Conservation (phyloP, 2,797 vertebrate genomes). For the Cuniculus paca region DNA sequence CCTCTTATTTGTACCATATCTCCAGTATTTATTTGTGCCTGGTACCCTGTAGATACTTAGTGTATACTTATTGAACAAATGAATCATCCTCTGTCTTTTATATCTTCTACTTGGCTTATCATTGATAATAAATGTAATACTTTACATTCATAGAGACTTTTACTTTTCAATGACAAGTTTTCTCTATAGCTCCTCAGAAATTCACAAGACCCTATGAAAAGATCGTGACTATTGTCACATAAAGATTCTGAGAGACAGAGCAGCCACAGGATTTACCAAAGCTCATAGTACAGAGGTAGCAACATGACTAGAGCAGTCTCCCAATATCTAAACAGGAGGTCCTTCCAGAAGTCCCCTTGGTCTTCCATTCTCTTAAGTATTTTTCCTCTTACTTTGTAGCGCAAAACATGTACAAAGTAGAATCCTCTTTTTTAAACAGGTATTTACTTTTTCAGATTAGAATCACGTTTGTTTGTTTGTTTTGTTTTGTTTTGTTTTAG, state of each 20-base stretch:
- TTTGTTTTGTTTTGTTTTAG: too few species aligned
- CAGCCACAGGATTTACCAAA: background rate
- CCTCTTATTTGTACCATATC: background rate
- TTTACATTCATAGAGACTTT: background rate
- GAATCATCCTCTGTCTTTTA: background rate
- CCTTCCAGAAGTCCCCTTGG: background rate
- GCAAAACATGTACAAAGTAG: background rate
- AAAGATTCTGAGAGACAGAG: slow-evolving; percentile 36
- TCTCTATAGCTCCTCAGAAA: background rate
- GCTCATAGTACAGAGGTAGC: background rate
- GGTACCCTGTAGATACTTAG: background rate
- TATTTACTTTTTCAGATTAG: slow-evolving; percentile 25
- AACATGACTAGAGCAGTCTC: background rate
- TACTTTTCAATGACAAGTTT: slow-evolving; percentile 9
- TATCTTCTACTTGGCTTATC: background rate
- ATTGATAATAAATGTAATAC: slow-evolving; percentile 34
- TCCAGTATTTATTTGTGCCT: background rate
- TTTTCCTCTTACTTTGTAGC: background rate
- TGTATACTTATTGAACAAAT: slow-evolving; percentile 4
- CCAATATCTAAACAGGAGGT: background rate
- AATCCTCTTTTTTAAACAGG: slow-evolving; percentile 13
- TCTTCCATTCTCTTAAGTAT: background rate
- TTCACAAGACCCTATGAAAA: slow-evolving; percentile 3
- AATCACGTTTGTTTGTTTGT: slow-evolving; percentile 4
- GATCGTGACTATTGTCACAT: background rate